Evolutionary conservation across 2,888 invertebrate species (phyloP).

Genomic region (Hydropsyche betteni): DNA sequence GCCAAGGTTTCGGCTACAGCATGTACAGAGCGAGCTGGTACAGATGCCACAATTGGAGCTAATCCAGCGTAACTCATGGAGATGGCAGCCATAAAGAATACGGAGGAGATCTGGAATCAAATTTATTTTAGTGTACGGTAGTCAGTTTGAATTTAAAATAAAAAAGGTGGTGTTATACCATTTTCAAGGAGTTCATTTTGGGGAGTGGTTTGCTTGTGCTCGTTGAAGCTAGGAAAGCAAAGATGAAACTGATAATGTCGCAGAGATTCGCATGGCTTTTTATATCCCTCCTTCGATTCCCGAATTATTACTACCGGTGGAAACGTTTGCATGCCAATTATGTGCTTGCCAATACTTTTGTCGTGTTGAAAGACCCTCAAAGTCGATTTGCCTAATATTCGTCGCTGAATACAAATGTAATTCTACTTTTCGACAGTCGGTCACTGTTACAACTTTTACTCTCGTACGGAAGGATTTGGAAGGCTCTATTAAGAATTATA

Average conservation of each 20-base stretch:
- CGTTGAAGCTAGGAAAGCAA: conserved; percentile 18
- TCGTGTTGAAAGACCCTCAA: conserved; percentile 21
- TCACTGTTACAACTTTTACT: too few species aligned
- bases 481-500: too few species aligned
- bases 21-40: conserved; percentile 45
- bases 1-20: conserved; percentile 54
- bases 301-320: conserved; percentile 6
- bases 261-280: neutral
- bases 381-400: conserved; percentile 27
- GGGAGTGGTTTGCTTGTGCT: neutral
- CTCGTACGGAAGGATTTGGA: too few species aligned
- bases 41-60: conserved; percentile 53
- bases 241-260: conserved; percentile 16
- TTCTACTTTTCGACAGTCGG: conserved; percentile 16
- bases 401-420: conserved; percentile 17
- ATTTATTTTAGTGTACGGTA: neutral
- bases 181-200: conserved; percentile 28
- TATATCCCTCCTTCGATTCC: conserved; percentile 10
- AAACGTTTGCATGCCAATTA: conserved; percentile 1
- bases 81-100: conserved; percentile 52
- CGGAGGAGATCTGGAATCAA: conserved; percentile 45
- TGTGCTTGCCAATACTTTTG: conserved; percentile 15
- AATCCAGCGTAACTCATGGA: conserved; percentile 52
- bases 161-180: neutral
- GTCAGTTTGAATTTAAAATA: neutral